Evolutionary conservation across 2,113 vertebrate species (phyloP).

Genomic region (Crypturellus undulatus): DNA sequence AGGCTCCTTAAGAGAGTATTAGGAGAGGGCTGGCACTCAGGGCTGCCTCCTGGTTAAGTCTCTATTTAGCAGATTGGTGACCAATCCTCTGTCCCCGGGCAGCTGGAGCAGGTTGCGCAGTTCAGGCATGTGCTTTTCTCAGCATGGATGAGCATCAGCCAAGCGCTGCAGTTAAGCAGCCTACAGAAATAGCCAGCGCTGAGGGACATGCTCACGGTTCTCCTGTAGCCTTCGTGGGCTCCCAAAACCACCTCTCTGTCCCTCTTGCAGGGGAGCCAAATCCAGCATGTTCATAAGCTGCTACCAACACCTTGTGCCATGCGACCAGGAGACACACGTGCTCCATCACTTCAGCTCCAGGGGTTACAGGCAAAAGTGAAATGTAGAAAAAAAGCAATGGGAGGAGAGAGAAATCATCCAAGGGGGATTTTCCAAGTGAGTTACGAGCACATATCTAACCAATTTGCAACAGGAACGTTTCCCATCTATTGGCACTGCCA

Average conservation of each 20-base stretch:
- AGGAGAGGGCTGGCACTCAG: neutral
- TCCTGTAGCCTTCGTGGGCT: neutral
- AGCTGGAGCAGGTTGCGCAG: neutral
- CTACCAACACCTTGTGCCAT: neutral
- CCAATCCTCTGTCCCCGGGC: slow-evolving; percentile 1
- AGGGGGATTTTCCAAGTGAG: neutral
- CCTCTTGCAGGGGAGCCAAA: neutral
- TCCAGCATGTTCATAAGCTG: neutral
- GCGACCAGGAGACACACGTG: rapidly evolving
- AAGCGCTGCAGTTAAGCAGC: neutral
- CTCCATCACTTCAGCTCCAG: neutral
- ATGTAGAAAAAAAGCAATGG: neutral
- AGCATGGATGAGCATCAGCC: neutral
- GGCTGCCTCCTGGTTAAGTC: slow-evolving; percentile 50
- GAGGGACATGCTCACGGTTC: neutral
- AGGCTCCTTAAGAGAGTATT: slow-evolving; percentile 19
- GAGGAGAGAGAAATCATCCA: slow-evolving; percentile 19
- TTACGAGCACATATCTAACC: neutral
- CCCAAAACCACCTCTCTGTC: neutral
- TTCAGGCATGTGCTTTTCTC: neutral
- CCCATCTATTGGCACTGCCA: neutral
- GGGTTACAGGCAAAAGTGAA: neutral
- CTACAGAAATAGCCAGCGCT: neutral
- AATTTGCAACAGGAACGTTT: neutral
- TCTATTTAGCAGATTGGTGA: slow-evolving; percentile 40